A percentile compares a stretch with the other conserved stretches of the same genome.
These are phyloP conservation scores for Macrobrachium nipponense DNA, from an alignment of 1,140 invertebrate species.

Conservation along the genomic window DNA sequence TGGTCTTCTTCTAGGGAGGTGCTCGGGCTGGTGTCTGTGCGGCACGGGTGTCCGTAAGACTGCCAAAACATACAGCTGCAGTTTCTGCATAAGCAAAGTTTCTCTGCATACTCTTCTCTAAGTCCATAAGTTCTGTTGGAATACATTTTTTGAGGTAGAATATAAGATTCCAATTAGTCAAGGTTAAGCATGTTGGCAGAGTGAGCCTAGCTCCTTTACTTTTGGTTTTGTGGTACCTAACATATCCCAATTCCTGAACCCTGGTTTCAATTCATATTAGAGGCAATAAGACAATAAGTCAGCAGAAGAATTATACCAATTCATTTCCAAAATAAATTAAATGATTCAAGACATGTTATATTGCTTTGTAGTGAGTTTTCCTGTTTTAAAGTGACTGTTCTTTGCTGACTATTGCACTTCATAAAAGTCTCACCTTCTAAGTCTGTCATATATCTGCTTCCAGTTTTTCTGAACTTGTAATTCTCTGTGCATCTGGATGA, in stretches of 20 bases:
- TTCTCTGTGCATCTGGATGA: conserved; percentile 68
- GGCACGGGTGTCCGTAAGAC: conserved; percentile 89
- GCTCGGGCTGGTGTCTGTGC: conserved; percentile 80
- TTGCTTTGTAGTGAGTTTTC: neutral
- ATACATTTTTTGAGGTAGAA: neutral
- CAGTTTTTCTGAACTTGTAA: conserved; percentile 72
- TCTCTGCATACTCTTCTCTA: conserved; percentile 94
- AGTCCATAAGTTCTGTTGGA: conserved; percentile 74
- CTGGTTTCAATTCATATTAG: too few species aligned
- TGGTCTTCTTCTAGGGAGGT: conserved; percentile 7
- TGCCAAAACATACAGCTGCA: conserved; percentile 98
- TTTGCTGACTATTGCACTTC: neutral
- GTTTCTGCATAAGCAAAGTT: conserved; percentile 91
- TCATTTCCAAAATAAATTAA: neutral
- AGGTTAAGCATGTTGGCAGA: neutral
- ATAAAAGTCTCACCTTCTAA: conserved; percentile 70
- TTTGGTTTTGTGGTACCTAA: neutral
- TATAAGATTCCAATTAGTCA: neutral
- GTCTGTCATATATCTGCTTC: conserved; percentile 79
- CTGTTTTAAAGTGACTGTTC: neutral
- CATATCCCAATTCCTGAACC: too few species aligned
- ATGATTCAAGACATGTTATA: neutral
- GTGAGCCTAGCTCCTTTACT: neutral
- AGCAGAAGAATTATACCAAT: too few species aligned
- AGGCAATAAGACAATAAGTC: too few species aligned